Evolutionary conservation across 2,797 vertebrate species (phyloP), one percentile per base, ranked within the genome.

Genomic region (Calcarius lapponicus): DNA sequence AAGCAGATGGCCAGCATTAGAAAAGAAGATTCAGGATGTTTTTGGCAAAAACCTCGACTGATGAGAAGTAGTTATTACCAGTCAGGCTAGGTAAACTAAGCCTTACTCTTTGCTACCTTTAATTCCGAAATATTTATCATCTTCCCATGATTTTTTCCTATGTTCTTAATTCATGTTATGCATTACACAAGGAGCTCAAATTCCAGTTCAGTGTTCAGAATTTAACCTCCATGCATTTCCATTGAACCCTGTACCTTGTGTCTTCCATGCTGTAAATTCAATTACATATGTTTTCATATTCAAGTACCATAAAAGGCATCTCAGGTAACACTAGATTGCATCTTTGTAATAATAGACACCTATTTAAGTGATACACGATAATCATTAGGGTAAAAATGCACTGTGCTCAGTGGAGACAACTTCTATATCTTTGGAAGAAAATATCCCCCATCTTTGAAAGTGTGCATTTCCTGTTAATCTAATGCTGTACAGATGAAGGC

Each of bases 361-460:
- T 43, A 25, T 45, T 82, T 76, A 83, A 73, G 20, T 90, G 58
- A 85, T 53, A 36, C 16, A 13, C 28, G 71, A 47, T 66, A 81
- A 83, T 80, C 67, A 91, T 88, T 92, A 60, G 43, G 11, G 75
- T 80, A 56, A 76, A 90, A 79, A 80, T 92, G 58, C 82, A 45
- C 87, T 61, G 54, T 90, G 78, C 56, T 96, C 50, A 72, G 65
- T 86, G 80, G 84, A 83, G 94, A 70, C 79, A 94, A 64, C 64
- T 75, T 69, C 74, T 87, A 8, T 26, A 80, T 65, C 34, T 94
- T 93, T 65, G 54, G 65, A 82, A 62, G 32, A 65, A 62, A 89
- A 62, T 54, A 47, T 28, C 10, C 54, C 95, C 69, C 69, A 40
- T 96, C 60, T 95, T 93, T 65, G 61, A 66, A 92, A 95, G 54